These are phyloP conservation scores for Epinotia bilunana DNA, from an alignment of 2,888 invertebrate species.

Conservation along the genomic window DNA sequence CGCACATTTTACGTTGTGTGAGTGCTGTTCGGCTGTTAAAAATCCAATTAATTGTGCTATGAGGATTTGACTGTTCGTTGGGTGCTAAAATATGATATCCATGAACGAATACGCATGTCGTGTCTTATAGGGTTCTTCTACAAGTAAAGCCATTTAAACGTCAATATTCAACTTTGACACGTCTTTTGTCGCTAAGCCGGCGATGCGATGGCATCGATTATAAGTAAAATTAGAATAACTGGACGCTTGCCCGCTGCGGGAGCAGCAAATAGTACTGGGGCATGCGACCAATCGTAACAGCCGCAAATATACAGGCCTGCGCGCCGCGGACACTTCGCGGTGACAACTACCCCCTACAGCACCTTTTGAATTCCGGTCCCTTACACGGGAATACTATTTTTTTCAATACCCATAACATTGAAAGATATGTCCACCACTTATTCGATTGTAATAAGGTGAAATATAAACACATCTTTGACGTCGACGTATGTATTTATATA, in stretches of 20 bases:
- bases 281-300: conserved; percentile 82
- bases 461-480: no score
- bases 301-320: conserved; percentile 76
- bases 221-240: conserved; percentile 84
- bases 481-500: no score
- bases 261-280: conserved; percentile 84
- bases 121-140: not conserved
- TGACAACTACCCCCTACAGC: conserved; percentile 61
- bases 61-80: not conserved
- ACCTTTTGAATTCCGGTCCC: not conserved
- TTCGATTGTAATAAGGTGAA: no score
- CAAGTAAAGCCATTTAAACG: not conserved
- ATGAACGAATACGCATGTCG: not conserved
- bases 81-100: not conserved
- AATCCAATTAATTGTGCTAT: no score
- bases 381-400: not conserved
- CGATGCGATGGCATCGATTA: conserved; percentile 82
- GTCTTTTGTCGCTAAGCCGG: conserved; percentile 76
- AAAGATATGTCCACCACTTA: no score
- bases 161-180: conserved; percentile 63
- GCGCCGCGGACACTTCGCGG: conserved; percentile 72
- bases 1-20: no score
- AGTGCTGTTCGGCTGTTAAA: no score
- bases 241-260: conserved; percentile 81
- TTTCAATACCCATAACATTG: not conserved